Percentiles rank a stretch among this genome's conserved stretches.
These are phyloP conservation scores for Salmo trutta DNA, from an alignment of 2,797 vertebrate genomes.

Conservation along the genomic window DNA sequence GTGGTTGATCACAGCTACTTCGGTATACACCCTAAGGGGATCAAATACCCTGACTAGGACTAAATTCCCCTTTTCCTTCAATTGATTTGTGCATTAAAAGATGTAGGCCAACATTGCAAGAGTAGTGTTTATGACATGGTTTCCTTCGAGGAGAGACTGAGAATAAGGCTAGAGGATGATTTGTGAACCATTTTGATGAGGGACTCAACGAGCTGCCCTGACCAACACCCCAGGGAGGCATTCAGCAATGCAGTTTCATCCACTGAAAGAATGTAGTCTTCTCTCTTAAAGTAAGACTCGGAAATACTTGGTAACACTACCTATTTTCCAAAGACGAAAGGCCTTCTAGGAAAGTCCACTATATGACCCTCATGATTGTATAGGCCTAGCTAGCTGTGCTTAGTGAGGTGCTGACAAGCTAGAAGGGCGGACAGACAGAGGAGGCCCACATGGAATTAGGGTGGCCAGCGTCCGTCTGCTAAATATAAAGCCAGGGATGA, in stretches of 20 bases:
- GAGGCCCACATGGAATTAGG: constrained; percentile 1
- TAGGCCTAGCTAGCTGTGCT: constrained; percentile 10
- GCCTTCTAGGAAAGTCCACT: neutral
- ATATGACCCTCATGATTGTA: neutral
- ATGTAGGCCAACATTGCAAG: neutral
- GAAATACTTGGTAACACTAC: neutral
- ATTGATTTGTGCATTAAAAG: neutral
- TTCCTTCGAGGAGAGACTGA: too few species aligned
- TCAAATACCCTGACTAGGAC: neutral
- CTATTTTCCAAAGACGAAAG: neutral
- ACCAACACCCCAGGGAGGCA: neutral
- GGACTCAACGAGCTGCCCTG: neutral
- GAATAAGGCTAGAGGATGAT: too few species aligned
- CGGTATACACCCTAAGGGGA: neutral
- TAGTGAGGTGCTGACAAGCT: constrained; percentile 32
- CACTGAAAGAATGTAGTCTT: neutral
- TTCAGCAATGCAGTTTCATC: neutral
- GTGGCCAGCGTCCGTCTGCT: constrained; percentile 16
- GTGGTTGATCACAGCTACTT: neutral
- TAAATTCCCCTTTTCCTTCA: neutral
- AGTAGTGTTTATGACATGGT: too few species aligned
- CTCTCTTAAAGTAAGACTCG: neutral
- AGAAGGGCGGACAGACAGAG: constrained; percentile 21
- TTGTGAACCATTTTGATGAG: too few species aligned
- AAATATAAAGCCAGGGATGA: constrained; percentile 50